Evolutionary conservation across 2,113 vertebrate genomes (phyloP).

Genomic region (Oncorhynchus nerka): DNA sequence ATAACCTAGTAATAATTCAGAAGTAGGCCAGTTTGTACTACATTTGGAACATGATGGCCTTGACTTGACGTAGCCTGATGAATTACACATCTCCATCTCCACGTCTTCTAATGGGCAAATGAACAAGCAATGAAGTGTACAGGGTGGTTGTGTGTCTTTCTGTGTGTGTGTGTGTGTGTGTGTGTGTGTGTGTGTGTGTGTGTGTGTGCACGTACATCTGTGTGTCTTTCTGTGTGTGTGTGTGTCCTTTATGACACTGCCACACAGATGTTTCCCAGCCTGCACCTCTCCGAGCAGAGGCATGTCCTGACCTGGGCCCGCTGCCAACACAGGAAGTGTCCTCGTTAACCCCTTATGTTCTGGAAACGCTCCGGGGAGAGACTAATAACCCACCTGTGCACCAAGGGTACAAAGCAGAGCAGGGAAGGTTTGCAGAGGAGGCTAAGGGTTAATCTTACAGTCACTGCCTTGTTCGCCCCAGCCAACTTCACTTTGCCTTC

Average conservation of each 20-base stretch:
- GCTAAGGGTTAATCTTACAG: slow-evolving; percentile 43
- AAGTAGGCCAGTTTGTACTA: neutral
- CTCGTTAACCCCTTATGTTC: slow-evolving; percentile 77
- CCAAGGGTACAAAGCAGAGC: slow-evolving; percentile 5
- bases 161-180: no score
- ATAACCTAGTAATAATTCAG: slow-evolving; percentile 50
- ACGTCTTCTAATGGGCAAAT: no score
- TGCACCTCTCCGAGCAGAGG: slow-evolving; percentile 73
- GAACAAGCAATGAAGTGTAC: no score
- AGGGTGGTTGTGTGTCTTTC: no score
- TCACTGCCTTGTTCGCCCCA: slow-evolving; percentile 11
- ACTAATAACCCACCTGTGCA: slow-evolving; percentile 2
- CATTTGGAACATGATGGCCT: no score
- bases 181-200: slow-evolving; percentile 21
- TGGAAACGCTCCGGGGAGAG: slow-evolving; percentile 22
- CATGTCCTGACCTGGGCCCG: slow-evolving; percentile 81
- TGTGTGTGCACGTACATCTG: no score
- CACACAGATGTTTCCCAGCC: slow-evolving; percentile 86
- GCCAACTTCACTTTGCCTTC: slow-evolving; percentile 24
- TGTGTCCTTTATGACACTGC: slow-evolving; percentile 54
- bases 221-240: slow-evolving; percentile 31
- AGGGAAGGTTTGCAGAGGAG: slow-evolving; percentile 9
- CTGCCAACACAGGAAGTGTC: slow-evolving; percentile 78
- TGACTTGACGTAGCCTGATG: neutral
- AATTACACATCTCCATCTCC: neutral